phyloP scores from a whole-genome alignment of 2,797 vertebrate species.

The Bucorvus abyssinicus region DNA sequence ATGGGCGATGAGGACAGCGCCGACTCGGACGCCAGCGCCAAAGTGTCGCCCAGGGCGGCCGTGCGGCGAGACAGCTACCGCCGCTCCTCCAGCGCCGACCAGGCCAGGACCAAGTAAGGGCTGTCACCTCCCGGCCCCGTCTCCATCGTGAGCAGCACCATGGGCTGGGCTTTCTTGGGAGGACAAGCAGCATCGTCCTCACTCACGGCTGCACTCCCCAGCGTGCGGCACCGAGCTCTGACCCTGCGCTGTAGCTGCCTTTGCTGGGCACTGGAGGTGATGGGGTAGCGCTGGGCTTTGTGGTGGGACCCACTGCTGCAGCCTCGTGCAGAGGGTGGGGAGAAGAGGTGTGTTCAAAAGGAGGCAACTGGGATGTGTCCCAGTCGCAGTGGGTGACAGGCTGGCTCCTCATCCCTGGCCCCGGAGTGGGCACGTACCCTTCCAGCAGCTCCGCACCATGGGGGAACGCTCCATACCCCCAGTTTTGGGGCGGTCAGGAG shows the following conservation, averaged over 20 bases:
- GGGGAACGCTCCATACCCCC: neutral
- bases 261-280: neutral
- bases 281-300: neutral
- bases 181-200: neutral
- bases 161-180: neutral
- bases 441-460: fast-evolving
- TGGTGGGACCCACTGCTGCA: neutral
- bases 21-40: slow-evolving; percentile 91
- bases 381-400: neutral
- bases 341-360: neutral
- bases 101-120: slow-evolving; percentile 85
- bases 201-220: neutral
- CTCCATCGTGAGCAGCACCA: fast-evolving
- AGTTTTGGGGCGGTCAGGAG: neutral
- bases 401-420: neutral
- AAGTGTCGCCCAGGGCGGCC: slow-evolving; percentile 88
- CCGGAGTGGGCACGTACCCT: neutral
- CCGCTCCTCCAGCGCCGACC: slow-evolving; percentile 95
- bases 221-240: neutral
- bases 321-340: fast-evolving
- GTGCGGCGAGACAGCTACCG: slow-evolving; percentile 90
- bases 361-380: neutral
- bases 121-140: fast-evolving
- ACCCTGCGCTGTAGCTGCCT: neutral
- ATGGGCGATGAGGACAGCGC: slow-evolving; percentile 98